Base-by-base conservation (phyloP, 1,140 invertebrate species). In the Homarus americanus region DNA sequence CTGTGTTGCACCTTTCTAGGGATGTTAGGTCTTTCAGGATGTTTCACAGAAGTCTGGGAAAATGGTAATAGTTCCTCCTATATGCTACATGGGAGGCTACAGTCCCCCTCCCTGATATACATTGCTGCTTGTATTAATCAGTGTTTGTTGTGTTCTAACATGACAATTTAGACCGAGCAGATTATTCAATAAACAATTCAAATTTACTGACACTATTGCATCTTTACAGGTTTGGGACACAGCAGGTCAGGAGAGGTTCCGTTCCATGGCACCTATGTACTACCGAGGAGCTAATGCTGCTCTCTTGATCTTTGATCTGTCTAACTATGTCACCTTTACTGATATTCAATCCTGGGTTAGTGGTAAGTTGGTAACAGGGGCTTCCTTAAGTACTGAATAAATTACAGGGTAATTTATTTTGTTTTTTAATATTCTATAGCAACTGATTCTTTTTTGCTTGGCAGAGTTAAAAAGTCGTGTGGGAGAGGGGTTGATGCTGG, bases 241-340 rank as follows among this genome's bases (percentile, higher is more conserved):
- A 9, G 98, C 98, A 15, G 98, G 98, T 2, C 98, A 99, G 94
- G 98, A 99, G 94, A 96, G 98, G 94, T 98, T 98, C 95, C 96
- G 98, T 92, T 97, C 98, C 93, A 96, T 99, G 20, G 98, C 98
- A 1, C 98, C 98, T 92, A 98, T 98, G 93, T 99, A 99, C 94
- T 99, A 98, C 94, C 96, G 98, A 94, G 98, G 98, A 93, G 98
- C 98, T 40, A 97, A 98, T 93, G 98, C 98, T 96, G 96, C 98
- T 82, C 96, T 99, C 63, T 95, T 99, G 84, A 96, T 99, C 0
- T 99, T 98, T 94, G 98, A 99, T 94, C 97, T 99, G 83, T 98
- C 97, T 66, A 98, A 97, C 93, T 97, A 97, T 94, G 96, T 96
- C 44, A 98, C 97, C 93, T 98, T 97, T 94, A 97, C 97, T 94